These are phyloP conservation scores for Tiliacea citrago DNA, from an alignment of 2,888 invertebrate species.

Conservation along the genomic window DNA sequence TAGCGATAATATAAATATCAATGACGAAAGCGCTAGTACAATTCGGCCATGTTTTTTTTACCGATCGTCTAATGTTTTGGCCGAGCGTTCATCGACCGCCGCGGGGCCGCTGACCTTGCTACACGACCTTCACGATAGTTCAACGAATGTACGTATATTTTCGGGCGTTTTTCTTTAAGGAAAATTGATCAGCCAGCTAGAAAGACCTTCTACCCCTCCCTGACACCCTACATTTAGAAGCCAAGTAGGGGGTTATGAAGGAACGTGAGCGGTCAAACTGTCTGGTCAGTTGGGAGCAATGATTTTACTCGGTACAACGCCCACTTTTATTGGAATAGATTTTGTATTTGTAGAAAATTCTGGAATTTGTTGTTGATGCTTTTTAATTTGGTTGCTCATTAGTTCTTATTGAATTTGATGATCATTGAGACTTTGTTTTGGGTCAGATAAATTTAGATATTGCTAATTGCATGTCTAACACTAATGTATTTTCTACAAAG, in stretches of 20 bases:
- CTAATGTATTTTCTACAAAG: too few species aligned
- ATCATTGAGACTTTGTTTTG: not conserved
- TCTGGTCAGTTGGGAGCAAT: conserved; percentile 79
- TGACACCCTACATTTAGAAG: not conserved
- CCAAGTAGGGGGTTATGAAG: conserved; percentile 24
- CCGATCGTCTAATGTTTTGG: conserved; percentile 76
- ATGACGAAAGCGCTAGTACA: conserved; percentile 54
- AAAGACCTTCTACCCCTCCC: conserved; percentile 71
- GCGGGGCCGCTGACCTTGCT: conserved; percentile 82
- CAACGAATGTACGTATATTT: conserved; percentile 81
- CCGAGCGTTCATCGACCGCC: conserved; percentile 72
- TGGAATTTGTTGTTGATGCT: conserved; percentile 23
- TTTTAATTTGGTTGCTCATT: conserved; percentile 26
- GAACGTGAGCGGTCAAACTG: conserved; percentile 62
- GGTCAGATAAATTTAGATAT: not conserved
- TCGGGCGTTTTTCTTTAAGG: conserved; percentile 87
- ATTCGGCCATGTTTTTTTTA: conserved; percentile 60
- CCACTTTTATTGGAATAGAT: conserved; percentile 67
- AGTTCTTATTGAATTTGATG: not conserved
- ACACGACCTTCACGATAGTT: conserved; percentile 83
- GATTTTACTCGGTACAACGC: conserved; percentile 75
- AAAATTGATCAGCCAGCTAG: conserved; percentile 80
- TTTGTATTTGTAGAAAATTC: conserved; percentile 45
- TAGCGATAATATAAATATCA: conserved; percentile 52
- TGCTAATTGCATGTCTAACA: not conserved